These are phyloP conservation scores for Alitta virens DNA, from an alignment of 2,888 invertebrate genomes.

Conservation along the genomic window DNA sequence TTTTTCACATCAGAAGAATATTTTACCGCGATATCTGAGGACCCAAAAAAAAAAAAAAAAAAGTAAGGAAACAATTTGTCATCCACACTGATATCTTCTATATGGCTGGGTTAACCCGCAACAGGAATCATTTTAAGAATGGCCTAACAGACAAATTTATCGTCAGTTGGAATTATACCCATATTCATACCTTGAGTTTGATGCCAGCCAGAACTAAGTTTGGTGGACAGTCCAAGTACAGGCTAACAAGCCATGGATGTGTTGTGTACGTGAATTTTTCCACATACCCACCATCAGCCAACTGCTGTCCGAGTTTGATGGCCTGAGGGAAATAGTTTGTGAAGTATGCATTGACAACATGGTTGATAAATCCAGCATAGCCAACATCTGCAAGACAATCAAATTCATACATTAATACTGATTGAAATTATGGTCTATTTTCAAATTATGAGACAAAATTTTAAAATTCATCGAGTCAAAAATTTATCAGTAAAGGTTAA, in stretches of 20 bases:
- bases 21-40: not conserved
- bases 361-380: slow-evolving; percentile 45
- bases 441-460: too few relatives aligned
- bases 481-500: too few relatives aligned
- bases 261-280: slow-evolving; percentile 49
- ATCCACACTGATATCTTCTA: too few relatives aligned
- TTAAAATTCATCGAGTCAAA: too few relatives aligned
- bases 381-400: slow-evolving; percentile 43
- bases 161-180: not conserved
- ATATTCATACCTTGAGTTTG: slow-evolving; percentile 34
- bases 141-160: not conserved
- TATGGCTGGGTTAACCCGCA: too few relatives aligned
- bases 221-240: slow-evolving; percentile 48
- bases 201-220: slow-evolving; percentile 37
- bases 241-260: slow-evolving; percentile 49
- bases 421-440: not conserved
- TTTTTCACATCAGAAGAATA: too few relatives aligned
- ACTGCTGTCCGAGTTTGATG: slow-evolving; percentile 30
- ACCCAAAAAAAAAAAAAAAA: not conserved
- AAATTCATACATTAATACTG: not conserved
- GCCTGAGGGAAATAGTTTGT: slow-evolving; percentile 45
- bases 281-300: slow-evolving; percentile 33
- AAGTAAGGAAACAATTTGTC: not conserved
- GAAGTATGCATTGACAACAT: slow-evolving; percentile 48
- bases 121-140: not conserved